Evolutionary conservation across 2,113 vertebrate genomes (phyloP), one percentile per base, ranked within the genome.

Genomic region (Todiramphus saurophagus): DNA sequence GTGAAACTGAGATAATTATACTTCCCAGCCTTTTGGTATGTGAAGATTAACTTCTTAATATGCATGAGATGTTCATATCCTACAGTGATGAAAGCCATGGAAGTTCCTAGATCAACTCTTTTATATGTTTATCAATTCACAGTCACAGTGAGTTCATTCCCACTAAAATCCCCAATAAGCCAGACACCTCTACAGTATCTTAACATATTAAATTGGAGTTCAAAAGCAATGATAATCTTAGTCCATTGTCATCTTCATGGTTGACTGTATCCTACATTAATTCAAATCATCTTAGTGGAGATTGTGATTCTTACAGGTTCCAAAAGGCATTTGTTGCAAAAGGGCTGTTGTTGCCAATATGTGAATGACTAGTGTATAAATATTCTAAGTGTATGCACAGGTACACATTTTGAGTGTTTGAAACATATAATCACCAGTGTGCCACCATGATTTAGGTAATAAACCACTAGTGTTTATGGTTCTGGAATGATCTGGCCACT

Each of bases 21-120:
- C 20, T 81, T 23, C 41, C 33, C 9, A 55, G 44, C 28, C 46
- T 80, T 92, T 69, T 44, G 16, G 31, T 30, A 80, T 33, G 41
- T 67, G 83, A 93, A 77, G 64, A 94, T 67, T 86, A 58, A 80
- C 88, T 86, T 83, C 88, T 92, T 92, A 88, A 86, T 74, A 89
- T 92, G 75, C 75, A 90, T 89, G 63, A 94, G 86, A 50, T 77
- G 25, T 62, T 83, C 15, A 67, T 73, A 77, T 39, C 28, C 31
- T 55, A 77, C n/a, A 66, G 39, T 73, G 72, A 83, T 80, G 72
- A 92, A 95, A 87, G 58, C 16, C 23, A 60, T 16, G n/a, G 64
- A 93, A 78, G n/a, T 59, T 89, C 72, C 59, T 60, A 66, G 89
- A 77, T 53, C 27, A 43, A 39, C 13, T 56, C 13, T 72, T 89